These are phyloP conservation scores for Zeugodacus cucurbitae DNA, from an alignment of 1,140 invertebrate genomes.

Conservation along the genomic window DNA sequence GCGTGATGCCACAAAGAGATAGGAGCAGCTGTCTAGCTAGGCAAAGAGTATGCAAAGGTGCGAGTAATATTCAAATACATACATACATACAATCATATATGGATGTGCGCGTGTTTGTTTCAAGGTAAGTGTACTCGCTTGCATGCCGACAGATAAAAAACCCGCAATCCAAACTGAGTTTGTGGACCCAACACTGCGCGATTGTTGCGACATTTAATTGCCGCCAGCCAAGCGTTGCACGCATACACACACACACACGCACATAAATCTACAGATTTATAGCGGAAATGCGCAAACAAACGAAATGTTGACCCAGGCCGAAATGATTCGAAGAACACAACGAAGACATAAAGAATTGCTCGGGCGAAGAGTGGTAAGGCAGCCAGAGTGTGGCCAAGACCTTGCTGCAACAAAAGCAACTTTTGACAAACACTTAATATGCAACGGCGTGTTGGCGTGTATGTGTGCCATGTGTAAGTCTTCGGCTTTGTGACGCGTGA, in stretches of 20 bases:
- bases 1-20: constrained; percentile 14
- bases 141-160: background rate
- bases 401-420: background rate
- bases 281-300: constrained; percentile 35
- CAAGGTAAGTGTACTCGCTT: background rate
- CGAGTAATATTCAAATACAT: background rate
- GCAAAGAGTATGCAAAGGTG: background rate
- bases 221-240: background rate
- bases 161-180: background rate
- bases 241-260: background rate
- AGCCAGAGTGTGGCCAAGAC: background rate
- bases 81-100: no score
- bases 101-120: background rate
- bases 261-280: constrained; percentile 21
- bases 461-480: background rate
- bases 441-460: background rate
- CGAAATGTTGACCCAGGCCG: constrained; percentile 42
- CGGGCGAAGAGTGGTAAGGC: background rate
- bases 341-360: background rate
- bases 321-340: background rate
- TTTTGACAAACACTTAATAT: background rate
- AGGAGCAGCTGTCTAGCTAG: background rate
- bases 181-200: background rate
- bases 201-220: constrained; percentile 21
- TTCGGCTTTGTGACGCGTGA: background rate